Evolutionary conservation across 2,113 vertebrate genomes (phyloP).

Genomic region (Corvus cornix): DNA sequence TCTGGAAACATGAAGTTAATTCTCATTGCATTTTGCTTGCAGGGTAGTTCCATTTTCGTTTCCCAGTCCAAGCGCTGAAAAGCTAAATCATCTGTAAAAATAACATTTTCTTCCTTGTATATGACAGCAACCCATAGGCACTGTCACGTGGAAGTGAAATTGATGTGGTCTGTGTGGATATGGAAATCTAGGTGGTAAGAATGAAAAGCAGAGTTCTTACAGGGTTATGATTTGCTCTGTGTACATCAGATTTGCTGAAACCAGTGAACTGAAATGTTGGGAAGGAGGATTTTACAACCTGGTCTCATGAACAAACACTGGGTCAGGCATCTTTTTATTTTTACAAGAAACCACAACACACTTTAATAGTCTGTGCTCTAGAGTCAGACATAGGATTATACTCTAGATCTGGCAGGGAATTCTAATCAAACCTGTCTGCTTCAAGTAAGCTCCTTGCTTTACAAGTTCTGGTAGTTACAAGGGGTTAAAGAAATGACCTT

Average conservation of each 20-base stretch:
- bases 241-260: background rate
- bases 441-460: background rate
- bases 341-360: background rate
- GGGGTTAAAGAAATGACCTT: background rate
- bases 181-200: background rate
- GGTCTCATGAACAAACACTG: background rate
- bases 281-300: background rate
- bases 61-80: background rate
- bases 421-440: background rate
- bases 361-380: background rate
- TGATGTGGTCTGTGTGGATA: background rate
- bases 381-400: background rate
- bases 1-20: background rate
- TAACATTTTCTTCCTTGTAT: background rate
- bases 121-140: background rate
- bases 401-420: background rate
- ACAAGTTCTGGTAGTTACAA: background rate
- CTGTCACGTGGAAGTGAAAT: background rate
- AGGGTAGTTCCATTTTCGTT: background rate
- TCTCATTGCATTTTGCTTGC: background rate
- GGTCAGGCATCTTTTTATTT: background rate
- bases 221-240: background rate
- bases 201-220: background rate
- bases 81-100: constrained; percentile 28
- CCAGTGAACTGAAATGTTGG: background rate